These are phyloP conservation scores for Drosophila basisetae DNA, from an alignment of 2,888 invertebrate genomes.

Conservation along the genomic window DNA sequence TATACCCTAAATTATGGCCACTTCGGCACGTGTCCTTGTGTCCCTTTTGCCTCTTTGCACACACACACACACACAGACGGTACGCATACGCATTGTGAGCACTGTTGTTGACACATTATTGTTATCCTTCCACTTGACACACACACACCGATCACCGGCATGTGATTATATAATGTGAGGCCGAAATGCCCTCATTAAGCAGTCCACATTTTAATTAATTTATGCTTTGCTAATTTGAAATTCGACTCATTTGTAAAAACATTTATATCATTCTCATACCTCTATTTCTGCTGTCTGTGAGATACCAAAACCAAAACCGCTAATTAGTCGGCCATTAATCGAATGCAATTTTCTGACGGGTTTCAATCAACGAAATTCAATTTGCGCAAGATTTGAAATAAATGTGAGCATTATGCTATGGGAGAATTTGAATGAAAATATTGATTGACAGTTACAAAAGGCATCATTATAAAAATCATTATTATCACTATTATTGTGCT, in stretches of 20 bases:
- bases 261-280: constrained; percentile 14
- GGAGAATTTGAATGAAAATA: background rate
- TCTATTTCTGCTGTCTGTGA: constrained; percentile 1
- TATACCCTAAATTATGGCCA: constrained; percentile 57
- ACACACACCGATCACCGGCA: constrained; percentile 4
- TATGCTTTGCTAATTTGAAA: constrained; percentile 54
- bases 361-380: background rate
- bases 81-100: constrained; percentile 23
- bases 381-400: background rate
- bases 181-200: constrained; percentile 39
- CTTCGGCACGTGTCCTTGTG: constrained; percentile 54
- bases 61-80: constrained; percentile 16
- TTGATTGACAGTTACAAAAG: background rate
- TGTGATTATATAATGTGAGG: constrained; percentile 25
- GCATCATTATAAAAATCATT: background rate
- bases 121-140: constrained; percentile 16
- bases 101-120: constrained; percentile 42
- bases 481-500: background rate
- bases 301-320: constrained; percentile 27
- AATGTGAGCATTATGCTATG: background rate
- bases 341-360: constrained; percentile 1
- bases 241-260: constrained; percentile 36
- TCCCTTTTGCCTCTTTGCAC: constrained; percentile 19
- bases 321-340: constrained; percentile 53
- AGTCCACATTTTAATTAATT: constrained; percentile 58